phyloP scores from a whole-genome alignment of 1,140 invertebrate species.

The Harlomillsia oculata region DNA sequence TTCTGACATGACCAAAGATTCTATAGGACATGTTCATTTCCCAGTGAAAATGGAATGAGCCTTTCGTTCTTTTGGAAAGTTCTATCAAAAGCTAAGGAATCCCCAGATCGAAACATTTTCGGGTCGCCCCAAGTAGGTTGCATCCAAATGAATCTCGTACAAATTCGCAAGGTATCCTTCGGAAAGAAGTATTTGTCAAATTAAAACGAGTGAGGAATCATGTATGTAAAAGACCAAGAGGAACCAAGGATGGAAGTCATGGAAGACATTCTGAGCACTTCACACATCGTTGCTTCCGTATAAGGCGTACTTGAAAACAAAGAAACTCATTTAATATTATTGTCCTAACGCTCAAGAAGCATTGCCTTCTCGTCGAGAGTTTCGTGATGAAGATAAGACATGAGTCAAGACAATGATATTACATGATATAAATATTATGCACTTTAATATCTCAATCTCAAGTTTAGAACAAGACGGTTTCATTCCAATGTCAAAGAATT shows the following conservation, averaged over 20 bases:
- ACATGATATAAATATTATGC: no score
- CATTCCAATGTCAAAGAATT: no score
- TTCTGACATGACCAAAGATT: conserved; percentile 7
- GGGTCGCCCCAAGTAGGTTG: conserved; percentile 40
- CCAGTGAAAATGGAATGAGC: conserved; percentile 54
- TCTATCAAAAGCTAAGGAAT: conserved; percentile 39
- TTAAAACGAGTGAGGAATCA: conserved; percentile 31
- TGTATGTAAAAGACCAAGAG: conserved; percentile 38
- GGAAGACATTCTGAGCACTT: conserved; percentile 29
- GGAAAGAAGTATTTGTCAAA: conserved; percentile 36
- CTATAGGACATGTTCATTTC: conserved; percentile 18
- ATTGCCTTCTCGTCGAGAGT: no score
- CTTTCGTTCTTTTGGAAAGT: conserved; percentile 49
- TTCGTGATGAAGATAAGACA: no score
- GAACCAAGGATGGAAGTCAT: conserved; percentile 41
- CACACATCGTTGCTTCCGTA: conserved; percentile 34
- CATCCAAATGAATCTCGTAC: conserved; percentile 37
- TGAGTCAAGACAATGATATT: no score
- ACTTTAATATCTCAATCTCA: no score
- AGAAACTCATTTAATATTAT: no score
- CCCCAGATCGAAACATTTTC: conserved; percentile 43
- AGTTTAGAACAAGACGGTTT: no score
- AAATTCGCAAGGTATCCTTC: conserved; percentile 36
- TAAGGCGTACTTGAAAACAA: conserved; percentile 45
- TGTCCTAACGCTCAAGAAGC: no score